Conservation (phyloP, 2,113 vertebrate genomes). For the Psilopogon haemacephalus region DNA sequence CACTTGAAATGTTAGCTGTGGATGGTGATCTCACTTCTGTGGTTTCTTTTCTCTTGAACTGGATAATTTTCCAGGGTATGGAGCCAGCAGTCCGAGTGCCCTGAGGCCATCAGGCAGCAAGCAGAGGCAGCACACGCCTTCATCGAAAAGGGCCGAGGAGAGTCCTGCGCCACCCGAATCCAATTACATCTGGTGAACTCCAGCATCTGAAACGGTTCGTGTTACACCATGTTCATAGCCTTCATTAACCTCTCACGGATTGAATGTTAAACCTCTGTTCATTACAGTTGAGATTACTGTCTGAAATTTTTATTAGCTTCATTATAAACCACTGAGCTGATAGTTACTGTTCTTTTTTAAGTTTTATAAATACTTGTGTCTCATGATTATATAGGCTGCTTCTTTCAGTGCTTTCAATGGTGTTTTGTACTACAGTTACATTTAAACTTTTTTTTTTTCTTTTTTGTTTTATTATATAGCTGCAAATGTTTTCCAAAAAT, state of each 20-base stretch:
- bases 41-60: slow-evolving; percentile 66
- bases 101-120: slow-evolving; percentile 76
- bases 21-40: slow-evolving; percentile 25
- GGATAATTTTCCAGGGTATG: slow-evolving; percentile 80
- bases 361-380: slow-evolving; percentile 71
- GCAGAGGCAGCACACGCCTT: slow-evolving; percentile 77
- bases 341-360: slow-evolving; percentile 75
- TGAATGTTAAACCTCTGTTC: slow-evolving; percentile 76
- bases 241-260: slow-evolving; percentile 79
- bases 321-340: slow-evolving; percentile 78
- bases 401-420: slow-evolving; percentile 69
- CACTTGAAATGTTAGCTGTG: slow-evolving; percentile 49
- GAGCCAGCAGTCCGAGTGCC: slow-evolving; percentile 74
- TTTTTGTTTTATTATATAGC: slow-evolving; percentile 16
- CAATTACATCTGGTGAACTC: slow-evolving; percentile 89
- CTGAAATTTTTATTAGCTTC: slow-evolving; percentile 80
- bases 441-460: slow-evolving; percentile 30
- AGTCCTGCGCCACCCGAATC: slow-evolving; percentile 80
- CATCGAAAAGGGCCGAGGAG: slow-evolving; percentile 76
- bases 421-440: slow-evolving; percentile 65
- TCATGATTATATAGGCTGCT: slow-evolving; percentile 69
- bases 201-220: slow-evolving; percentile 74
- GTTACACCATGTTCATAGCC: slow-evolving; percentile 76
- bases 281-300: slow-evolving; percentile 71
- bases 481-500: slow-evolving; percentile 55